Conservation (phyloP, 2,888 invertebrate genomes). For the Bibio marci region DNA sequence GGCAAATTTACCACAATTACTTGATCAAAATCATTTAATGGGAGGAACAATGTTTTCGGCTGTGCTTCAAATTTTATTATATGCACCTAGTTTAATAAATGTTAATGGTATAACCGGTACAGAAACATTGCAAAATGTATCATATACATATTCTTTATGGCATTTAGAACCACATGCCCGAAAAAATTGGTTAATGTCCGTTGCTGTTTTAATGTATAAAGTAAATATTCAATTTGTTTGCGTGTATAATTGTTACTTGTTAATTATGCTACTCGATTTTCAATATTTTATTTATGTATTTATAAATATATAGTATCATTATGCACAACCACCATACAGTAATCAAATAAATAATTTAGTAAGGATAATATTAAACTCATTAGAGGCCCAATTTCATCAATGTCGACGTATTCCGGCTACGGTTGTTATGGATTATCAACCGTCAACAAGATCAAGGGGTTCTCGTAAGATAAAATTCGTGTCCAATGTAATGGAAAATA, state of each 20-base stretch:
- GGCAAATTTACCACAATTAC: constrained; percentile 78
- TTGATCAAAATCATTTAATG: constrained; percentile 92
- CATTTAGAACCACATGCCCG: constrained; percentile 72
- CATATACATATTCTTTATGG: constrained; percentile 64
- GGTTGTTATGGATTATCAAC: constrained; percentile 55
- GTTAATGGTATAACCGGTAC: constrained; percentile 29
- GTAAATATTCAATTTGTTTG: constrained; percentile 29
- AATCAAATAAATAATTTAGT: constrained; percentile 63
- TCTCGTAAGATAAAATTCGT: constrained; percentile 5
- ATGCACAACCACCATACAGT: constrained; percentile 50
- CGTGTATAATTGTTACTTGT: neutral
- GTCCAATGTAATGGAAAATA: constrained; percentile 9
- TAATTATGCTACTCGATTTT: neutral
- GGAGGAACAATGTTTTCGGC: constrained; percentile 62
- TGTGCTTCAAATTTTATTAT: constrained; percentile 62
- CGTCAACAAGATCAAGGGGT: constrained; percentile 45
- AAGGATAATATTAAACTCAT: constrained; percentile 76
- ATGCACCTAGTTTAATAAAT: constrained; percentile 61
- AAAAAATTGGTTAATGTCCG: constrained; percentile 81
- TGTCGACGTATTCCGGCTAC: constrained; percentile 72
- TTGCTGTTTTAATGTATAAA: constrained; percentile 90
- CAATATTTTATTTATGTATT: too few relatives aligned
- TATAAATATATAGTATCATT: constrained; percentile 42
- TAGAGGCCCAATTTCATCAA: constrained; percentile 81
- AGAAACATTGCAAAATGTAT: constrained; percentile 40